Conservation (phyloP, 2,797 vertebrate genomes). For the Gymnothorax javanicus region DNA sequence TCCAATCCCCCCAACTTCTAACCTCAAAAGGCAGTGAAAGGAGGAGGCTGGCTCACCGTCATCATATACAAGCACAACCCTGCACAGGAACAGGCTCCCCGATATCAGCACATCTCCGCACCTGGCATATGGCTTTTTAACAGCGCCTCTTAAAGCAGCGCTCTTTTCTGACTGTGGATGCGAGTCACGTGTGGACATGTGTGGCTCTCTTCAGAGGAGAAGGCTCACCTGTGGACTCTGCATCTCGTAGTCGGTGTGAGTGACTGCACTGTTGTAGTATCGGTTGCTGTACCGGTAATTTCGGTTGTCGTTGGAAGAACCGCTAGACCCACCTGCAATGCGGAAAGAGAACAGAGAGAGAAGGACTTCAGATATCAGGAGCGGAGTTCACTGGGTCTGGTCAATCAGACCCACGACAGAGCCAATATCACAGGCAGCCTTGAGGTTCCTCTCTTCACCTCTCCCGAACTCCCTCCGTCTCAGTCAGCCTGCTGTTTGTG, state of each 20-base stretch:
- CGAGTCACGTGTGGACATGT: not conserved
- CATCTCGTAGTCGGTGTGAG: slow-evolving; percentile 92
- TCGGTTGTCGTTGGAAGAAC: slow-evolving; percentile 94
- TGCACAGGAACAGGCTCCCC: not conserved
- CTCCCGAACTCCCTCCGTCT: not conserved
- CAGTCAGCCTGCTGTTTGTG: too few relatives aligned
- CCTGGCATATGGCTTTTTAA: not conserved
- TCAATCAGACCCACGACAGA: not conserved
- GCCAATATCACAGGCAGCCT: not conserved
- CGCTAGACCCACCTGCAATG: slow-evolving; percentile 87
- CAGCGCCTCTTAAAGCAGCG: not conserved
- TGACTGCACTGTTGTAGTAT: slow-evolving; percentile 88
- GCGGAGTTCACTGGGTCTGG: not conserved
- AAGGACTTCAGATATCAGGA: not conserved
- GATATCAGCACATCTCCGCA: not conserved
- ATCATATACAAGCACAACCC: not conserved
- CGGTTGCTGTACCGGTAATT: slow-evolving; percentile 94
- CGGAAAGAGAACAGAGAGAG: not conserved
- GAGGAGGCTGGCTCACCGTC: too few relatives aligned
- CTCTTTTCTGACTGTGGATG: not conserved
- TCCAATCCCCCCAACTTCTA: too few relatives aligned
- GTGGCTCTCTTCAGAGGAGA: not conserved
- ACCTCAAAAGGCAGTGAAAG: too few relatives aligned
- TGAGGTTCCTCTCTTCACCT: slow-evolving; percentile 11
- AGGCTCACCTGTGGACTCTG: slow-evolving; percentile 87